phyloP scores from a whole-genome alignment of 2,888 invertebrate genomes.

The Podabrus alpinus region DNA sequence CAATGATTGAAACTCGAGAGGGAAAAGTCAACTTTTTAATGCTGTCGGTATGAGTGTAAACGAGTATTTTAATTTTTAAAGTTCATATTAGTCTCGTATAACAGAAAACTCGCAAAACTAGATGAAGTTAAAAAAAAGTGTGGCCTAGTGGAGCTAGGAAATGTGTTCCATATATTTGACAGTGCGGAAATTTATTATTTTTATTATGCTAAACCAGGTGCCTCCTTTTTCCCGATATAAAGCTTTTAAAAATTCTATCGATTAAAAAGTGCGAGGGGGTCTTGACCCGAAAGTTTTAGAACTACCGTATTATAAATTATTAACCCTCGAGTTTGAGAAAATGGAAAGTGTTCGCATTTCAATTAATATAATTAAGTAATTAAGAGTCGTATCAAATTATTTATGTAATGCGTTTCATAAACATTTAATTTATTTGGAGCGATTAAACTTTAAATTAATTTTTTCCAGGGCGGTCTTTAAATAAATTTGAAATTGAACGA shows the following conservation, averaged over 20 bases:
- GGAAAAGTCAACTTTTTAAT: not conserved
- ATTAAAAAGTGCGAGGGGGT: too few species aligned
- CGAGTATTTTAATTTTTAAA: not conserved
- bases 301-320: too few species aligned
- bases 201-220: not conserved
- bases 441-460: not conserved
- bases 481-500: not conserved
- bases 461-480: not conserved
- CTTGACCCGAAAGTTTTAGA: too few species aligned
- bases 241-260: not conserved
- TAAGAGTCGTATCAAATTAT: too few species aligned
- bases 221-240: not conserved
- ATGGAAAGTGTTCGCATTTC: not conserved
- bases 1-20: not conserved
- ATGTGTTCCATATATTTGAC: slow-evolving; percentile 13
- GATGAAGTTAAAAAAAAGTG: slow-evolving; percentile 7
- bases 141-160: slow-evolving; percentile 14
- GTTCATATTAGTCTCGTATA: not conserved
- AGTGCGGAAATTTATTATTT: slow-evolving; percentile 15
- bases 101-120: not conserved
- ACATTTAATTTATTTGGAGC: not conserved
- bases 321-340: not conserved
- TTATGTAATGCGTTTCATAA: not conserved
- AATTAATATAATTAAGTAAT: too few species aligned
- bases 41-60: not conserved